Conservation (phyloP, 2,113 vertebrate genomes). For the Grallaria varia region DNA sequence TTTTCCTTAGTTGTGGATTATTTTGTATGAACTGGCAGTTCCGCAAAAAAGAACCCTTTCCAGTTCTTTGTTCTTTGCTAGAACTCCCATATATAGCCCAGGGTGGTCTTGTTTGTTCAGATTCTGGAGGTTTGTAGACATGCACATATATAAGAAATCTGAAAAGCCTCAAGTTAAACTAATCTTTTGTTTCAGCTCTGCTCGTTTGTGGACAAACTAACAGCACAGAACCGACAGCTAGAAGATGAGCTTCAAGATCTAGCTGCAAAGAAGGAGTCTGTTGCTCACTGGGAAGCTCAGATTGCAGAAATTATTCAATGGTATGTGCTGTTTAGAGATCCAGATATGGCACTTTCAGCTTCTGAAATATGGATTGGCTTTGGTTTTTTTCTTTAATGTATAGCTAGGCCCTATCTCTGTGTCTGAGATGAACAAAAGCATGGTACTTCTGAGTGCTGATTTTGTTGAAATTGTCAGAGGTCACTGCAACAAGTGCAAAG, state of each 20-base stretch:
- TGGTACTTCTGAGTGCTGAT: not conserved
- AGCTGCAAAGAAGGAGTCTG: conserved; percentile 92
- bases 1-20: not conserved
- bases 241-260: conserved; percentile 92
- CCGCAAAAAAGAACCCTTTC: not conserved
- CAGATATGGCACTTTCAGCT: not conserved
- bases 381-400: not conserved
- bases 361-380: not conserved
- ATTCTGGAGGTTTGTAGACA: not conserved
- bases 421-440: not conserved
- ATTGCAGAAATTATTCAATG: conserved; percentile 99
- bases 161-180: not conserved
- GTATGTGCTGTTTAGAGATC: conserved; percentile 66
- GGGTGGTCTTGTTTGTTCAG: not conserved
- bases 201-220: conserved; percentile 90
- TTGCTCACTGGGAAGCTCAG: conserved; percentile 97
- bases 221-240: conserved; percentile 89
- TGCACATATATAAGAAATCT: not conserved
- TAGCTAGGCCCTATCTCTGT: not conserved
- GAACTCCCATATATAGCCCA: not conserved
- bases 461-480: not conserved
- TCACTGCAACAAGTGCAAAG: not conserved
- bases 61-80: not conserved
- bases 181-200: conserved; percentile 79
- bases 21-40: not conserved